A percentile compares a stretch with the other conserved stretches of the same genome.
These are phyloP conservation scores for Limnothrissa miodon DNA, from an alignment of 2,113 vertebrate species.

Conservation along the genomic window DNA sequence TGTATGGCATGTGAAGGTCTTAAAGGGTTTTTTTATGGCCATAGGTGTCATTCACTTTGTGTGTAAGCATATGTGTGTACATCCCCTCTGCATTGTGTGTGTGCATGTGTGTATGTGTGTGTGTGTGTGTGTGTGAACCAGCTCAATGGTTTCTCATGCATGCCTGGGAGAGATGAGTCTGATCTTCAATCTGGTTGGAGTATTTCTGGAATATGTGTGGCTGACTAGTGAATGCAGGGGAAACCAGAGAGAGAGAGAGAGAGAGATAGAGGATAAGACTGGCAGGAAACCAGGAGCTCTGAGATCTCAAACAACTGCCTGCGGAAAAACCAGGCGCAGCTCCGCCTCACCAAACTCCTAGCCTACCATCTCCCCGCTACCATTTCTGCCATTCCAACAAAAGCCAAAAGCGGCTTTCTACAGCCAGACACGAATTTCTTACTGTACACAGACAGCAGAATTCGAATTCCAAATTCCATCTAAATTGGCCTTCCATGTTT, in stretches of 20 bases:
- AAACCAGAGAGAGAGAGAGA: not conserved
- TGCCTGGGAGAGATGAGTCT: not conserved
- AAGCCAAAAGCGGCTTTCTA: not conserved
- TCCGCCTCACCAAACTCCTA: not conserved
- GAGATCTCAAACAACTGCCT: slow-evolving; percentile 5
- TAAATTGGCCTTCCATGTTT: not conserved
- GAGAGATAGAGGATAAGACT: not conserved
- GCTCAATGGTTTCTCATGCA: not conserved
- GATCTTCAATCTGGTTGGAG: not conserved
- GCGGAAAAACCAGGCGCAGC: not conserved
- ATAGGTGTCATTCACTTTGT: not conserved
- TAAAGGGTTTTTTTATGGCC: too few relatives aligned
- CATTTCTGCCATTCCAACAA: not conserved
- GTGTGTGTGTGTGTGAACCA: not conserved
- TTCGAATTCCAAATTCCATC: not conserved
- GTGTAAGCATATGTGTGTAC: not conserved
- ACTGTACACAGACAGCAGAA: not conserved
- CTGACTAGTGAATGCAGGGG: not conserved
- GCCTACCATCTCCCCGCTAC: not conserved
- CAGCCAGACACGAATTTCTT: not conserved
- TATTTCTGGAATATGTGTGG: slow-evolving; percentile 12
- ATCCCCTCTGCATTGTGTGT: not conserved
- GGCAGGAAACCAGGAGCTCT: not conserved
- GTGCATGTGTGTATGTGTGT: not conserved
- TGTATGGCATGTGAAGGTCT: not conserved